A percentile compares a stretch with the other conserved stretches of the same genome.
Evolutionary conservation across 2,888 invertebrate species (phyloP).

Genomic region (Pristionchus japonicus): DNA sequence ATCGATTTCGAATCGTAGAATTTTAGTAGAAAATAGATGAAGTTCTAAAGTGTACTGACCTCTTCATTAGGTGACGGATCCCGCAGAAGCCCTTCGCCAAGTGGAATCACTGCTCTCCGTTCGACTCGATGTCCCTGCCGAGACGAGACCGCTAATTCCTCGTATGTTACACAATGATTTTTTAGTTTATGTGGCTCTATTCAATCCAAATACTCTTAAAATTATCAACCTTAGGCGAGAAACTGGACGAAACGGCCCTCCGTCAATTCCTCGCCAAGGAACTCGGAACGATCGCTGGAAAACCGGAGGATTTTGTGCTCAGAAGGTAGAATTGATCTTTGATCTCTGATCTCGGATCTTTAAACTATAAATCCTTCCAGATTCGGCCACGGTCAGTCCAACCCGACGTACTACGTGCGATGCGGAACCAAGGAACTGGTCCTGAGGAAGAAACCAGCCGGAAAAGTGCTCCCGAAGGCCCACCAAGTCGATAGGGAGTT

Average conservation of each 20-base stretch:
- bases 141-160: constrained; percentile 40
- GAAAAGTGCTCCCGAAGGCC: constrained; percentile 76
- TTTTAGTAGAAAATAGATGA: too few relatives aligned
- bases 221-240: not conserved
- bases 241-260: not conserved
- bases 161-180: not conserved
- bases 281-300: constrained; percentile 3
- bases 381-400: constrained; percentile 77
- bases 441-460: constrained; percentile 77
- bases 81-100: not conserved
- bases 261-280: constrained; percentile 45
- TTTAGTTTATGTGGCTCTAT: not conserved
- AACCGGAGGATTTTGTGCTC: constrained; percentile 5
- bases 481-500: constrained; percentile 78
- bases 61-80: constrained; percentile 20
- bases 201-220: not conserved
- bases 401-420: constrained; percentile 77
- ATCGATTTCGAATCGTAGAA: too few relatives aligned
- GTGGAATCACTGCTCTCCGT: constrained; percentile 28
- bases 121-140: constrained; percentile 27
- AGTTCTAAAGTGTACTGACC: too few relatives aligned
- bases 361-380: constrained; percentile 43
- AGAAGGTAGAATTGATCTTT: constrained; percentile 40
- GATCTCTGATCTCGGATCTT: not conserved
- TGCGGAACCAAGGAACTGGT: constrained; percentile 76